Percentiles rank a stretch among this genome's conserved stretches.
Evolutionary conservation across 1,140 invertebrate genomes (phyloP).

Genomic region (Drosophila erecta): DNA sequence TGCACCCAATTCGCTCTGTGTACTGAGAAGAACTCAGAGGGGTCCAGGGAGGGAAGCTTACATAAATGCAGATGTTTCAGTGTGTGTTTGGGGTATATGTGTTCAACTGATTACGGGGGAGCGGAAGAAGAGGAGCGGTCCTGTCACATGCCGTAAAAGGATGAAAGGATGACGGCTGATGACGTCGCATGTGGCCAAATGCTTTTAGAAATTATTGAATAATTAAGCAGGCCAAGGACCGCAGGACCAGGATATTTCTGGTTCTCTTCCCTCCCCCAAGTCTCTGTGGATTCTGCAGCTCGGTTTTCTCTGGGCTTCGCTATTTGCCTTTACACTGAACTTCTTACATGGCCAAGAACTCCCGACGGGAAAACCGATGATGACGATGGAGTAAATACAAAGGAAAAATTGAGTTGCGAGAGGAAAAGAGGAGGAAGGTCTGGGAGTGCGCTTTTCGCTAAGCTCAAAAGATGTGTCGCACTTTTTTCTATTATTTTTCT

Average conservation of each 20-base stretch:
- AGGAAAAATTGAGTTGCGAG: background rate
- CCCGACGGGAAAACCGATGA: constrained; percentile 63
- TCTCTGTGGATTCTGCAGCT: constrained; percentile 3
- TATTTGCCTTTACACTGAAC: constrained; percentile 78
- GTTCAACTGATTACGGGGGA: constrained; percentile 69
- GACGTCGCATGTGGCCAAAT: constrained; percentile 69
- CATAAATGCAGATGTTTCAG: constrained; percentile 30
- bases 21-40: background rate
- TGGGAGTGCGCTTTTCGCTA: constrained; percentile 49
- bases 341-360: constrained; percentile 65
- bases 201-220: constrained; percentile 83
- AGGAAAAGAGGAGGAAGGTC: background rate
- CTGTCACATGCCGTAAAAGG: constrained; percentile 58
- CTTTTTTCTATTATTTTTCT: constrained; percentile 20
- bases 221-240: constrained; percentile 62
- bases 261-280: background rate
- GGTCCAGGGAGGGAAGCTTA: constrained; percentile 10
- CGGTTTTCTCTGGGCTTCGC: constrained; percentile 1
- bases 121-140: constrained; percentile 1
- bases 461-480: constrained; percentile 67
- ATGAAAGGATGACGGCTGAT: constrained; percentile 70
- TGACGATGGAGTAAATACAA: constrained; percentile 1
- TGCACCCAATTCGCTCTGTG: background rate
- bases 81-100: constrained; percentile 52
- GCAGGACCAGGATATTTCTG: constrained; percentile 13